Conservation (phyloP, 2,113 vertebrate genomes). For the Rhipidura dahli region DNA sequence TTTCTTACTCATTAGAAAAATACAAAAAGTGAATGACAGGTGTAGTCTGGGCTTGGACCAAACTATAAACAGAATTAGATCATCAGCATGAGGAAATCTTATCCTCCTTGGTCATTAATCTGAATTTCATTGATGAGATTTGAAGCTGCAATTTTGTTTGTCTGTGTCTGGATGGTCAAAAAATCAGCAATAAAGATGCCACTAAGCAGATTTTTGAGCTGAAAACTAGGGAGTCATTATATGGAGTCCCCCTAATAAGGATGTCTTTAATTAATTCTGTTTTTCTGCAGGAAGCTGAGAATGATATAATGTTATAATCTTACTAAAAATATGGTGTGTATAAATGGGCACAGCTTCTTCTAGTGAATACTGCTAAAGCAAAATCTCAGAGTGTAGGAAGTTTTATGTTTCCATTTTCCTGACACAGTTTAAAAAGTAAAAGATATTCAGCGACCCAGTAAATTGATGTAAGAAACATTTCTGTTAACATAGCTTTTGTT, state of each 20-base stretch:
- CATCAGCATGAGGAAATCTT: conserved; percentile 33
- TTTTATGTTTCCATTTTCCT: background rate
- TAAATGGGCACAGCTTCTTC: background rate
- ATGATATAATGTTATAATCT: background rate
- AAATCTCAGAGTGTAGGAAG: background rate
- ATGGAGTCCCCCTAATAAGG: background rate
- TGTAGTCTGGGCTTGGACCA: background rate
- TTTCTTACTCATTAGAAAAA: background rate
- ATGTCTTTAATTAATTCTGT: background rate
- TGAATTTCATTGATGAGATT: conserved; percentile 64
- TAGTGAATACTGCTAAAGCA: background rate
- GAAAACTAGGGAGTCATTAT: conserved; percentile 35
- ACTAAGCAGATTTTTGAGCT: background rate
- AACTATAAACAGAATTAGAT: conserved; percentile 42
- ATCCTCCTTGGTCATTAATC: conserved; percentile 50
- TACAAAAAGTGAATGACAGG: background rate
- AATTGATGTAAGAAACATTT: background rate
- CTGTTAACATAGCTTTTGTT: rapidly evolving
- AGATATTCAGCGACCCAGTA: background rate
- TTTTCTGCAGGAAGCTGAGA: background rate
- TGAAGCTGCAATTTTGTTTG: conserved; percentile 39
- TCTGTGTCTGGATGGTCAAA: conserved; percentile 36
- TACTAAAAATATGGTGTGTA: background rate
- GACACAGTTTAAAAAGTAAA: background rate
- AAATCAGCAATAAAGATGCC: conserved; percentile 19